These are phyloP conservation scores for Drosophila takahashii DNA, from an alignment of 1,140 invertebrate species.

Conservation along the genomic window DNA sequence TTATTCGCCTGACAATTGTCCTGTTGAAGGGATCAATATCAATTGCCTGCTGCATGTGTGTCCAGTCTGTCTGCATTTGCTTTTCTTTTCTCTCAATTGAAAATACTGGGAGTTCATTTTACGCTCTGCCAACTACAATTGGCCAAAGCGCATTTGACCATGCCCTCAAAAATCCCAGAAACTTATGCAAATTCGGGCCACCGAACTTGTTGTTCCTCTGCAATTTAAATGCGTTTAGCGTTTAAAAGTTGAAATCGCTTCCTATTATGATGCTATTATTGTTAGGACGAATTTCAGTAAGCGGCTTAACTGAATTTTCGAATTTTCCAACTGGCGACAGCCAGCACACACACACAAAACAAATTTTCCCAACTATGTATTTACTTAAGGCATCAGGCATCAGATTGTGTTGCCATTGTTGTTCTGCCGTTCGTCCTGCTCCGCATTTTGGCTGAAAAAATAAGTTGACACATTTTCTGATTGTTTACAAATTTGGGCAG, in stretches of 20 bases:
- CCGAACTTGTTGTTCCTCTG: slow-evolving; percentile 41
- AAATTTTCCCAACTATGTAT: slow-evolving; percentile 79
- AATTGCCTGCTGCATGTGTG: slow-evolving; percentile 32
- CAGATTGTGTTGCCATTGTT: slow-evolving; percentile 71
- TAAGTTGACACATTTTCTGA: slow-evolving; percentile 82
- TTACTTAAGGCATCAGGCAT: slow-evolving; percentile 74
- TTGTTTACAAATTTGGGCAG: slow-evolving; percentile 82
- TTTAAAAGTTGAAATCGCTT: slow-evolving; percentile 66
- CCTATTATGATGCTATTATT: slow-evolving; percentile 73
- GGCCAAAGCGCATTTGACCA: slow-evolving; percentile 20
- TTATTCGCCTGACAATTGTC: slow-evolving; percentile 66
- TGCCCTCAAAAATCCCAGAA: slow-evolving; percentile 9
- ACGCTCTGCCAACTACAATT: slow-evolving; percentile 63
- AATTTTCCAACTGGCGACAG: slow-evolving; percentile 61
- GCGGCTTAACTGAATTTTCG: slow-evolving; percentile 75
- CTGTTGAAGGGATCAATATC: slow-evolving; percentile 57
- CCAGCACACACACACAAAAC: slow-evolving; percentile 43
- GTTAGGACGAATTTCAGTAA: slow-evolving; percentile 69
- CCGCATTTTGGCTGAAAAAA: slow-evolving; percentile 37
- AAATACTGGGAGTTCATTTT: slow-evolving; percentile 56
- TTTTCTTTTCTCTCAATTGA: slow-evolving; percentile 48
- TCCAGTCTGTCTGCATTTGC: neutral
- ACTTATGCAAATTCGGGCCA: slow-evolving; percentile 32
- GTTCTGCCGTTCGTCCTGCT: slow-evolving; percentile 51
- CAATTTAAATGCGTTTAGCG: slow-evolving; percentile 51